A percentile compares a stretch with the other conserved stretches of the same genome.
Evolutionary conservation across 1,140 invertebrate species (phyloP).

Genomic region (Calephelis nemesis): DNA sequence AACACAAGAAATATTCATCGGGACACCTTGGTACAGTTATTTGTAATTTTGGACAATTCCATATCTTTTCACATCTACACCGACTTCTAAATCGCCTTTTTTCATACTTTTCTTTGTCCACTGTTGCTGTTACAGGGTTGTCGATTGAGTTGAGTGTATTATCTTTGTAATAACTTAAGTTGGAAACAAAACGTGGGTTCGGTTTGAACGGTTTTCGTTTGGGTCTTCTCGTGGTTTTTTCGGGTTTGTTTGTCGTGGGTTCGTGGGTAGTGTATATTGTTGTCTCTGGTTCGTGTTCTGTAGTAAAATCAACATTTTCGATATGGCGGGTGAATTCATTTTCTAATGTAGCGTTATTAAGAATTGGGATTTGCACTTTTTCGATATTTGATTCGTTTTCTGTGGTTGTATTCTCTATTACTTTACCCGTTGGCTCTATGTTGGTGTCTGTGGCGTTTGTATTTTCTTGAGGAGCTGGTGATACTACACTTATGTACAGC

Average conservation of each 20-base stretch:
- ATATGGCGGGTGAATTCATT: conserved; percentile 31
- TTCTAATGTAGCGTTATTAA: conserved; percentile 21
- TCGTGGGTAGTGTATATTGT: conserved; percentile 35
- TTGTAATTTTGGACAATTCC: conserved; percentile 73
- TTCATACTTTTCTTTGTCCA: conserved; percentile 34
- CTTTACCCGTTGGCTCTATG: conserved; percentile 28
- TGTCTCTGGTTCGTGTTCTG: conserved; percentile 24
- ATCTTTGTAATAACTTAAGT: conserved; percentile 55
- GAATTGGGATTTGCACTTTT: conserved; percentile 38
- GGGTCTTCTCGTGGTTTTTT: conserved; percentile 22
- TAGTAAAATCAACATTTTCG: conserved; percentile 38
- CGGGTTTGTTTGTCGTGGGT: conserved; percentile 26
- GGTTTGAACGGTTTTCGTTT: conserved; percentile 28
- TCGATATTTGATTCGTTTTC: conserved; percentile 42
- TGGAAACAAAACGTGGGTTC: conserved; percentile 43
- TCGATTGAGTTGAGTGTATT: conserved; percentile 24
- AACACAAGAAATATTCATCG: conserved; percentile 72
- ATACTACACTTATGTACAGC: conserved; percentile 30
- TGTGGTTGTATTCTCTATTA: conserved; percentile 2
- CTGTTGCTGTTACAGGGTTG: conserved; percentile 29
- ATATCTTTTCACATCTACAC: conserved; percentile 73
- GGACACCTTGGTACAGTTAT: conserved; percentile 74
- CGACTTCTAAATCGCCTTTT: conserved; percentile 58
- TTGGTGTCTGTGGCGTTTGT: conserved; percentile 28
- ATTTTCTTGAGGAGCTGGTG: conserved; percentile 42